phyloP scores from a whole-genome alignment of 2,113 vertebrate species.

The Leptobrachium leishanense region DNA sequence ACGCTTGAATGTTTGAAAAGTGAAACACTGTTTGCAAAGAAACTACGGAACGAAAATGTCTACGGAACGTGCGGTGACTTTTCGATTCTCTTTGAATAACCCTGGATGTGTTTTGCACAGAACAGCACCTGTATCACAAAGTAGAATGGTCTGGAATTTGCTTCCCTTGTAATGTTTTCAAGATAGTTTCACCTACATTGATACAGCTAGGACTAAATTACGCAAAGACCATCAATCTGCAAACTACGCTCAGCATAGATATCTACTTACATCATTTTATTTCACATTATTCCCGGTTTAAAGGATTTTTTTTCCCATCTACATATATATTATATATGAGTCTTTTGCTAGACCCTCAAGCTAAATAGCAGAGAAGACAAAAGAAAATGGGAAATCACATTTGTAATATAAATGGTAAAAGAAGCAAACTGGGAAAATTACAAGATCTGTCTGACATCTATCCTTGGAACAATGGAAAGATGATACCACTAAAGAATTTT shows the following conservation, averaged over 20 bases:
- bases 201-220: too few species aligned
- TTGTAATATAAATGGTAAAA: constrained; percentile 61
- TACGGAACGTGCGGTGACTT: too few species aligned
- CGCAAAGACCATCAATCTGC: not conserved
- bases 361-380: constrained; percentile 58
- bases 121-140: too few species aligned
- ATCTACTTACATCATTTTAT: constrained; percentile 35
- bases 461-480: not conserved
- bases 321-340: constrained; percentile 52
- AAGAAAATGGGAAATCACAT: constrained; percentile 57
- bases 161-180: too few species aligned
- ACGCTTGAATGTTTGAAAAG: too few species aligned
- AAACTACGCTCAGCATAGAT: constrained; percentile 42
- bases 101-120: too few species aligned
- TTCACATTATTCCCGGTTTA: constrained; percentile 33
- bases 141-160: too few species aligned
- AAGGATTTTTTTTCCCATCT: constrained; percentile 40
- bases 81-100: too few species aligned
- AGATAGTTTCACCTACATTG: too few species aligned
- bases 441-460: not conserved
- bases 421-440: constrained; percentile 12
- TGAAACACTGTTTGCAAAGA: too few species aligned
- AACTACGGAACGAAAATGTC: too few species aligned
- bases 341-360: constrained; percentile 49
- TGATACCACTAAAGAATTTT: too few species aligned